phyloP scores from a whole-genome alignment of 2,797 vertebrate genomes.

The Rallus crepitans region DNA sequence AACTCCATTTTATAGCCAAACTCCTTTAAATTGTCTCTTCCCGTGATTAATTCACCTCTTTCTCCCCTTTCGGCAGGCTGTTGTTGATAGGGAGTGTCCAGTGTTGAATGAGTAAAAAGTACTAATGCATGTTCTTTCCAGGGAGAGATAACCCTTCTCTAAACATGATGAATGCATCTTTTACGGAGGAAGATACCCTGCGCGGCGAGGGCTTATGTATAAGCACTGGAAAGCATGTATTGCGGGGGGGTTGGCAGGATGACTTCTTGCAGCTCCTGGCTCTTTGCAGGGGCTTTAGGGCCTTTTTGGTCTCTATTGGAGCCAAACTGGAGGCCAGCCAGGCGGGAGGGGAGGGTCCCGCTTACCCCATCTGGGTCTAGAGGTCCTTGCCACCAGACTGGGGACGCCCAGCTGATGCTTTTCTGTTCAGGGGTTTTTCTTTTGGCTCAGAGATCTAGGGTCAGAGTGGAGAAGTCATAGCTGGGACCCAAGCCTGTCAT shows the following conservation, averaged over 20 bases:
- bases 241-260: fast-evolving
- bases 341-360: fast-evolving
- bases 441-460: background rate
- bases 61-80: slow-evolving; percentile 82
- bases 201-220: slow-evolving; percentile 1
- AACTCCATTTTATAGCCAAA: slow-evolving; percentile 81
- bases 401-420: fast-evolving
- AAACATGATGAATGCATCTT: slow-evolving; percentile 84
- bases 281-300: background rate
- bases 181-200: slow-evolving; percentile 61
- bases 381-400: fast-evolving
- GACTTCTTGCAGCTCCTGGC: background rate
- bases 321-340: background rate
- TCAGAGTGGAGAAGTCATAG: background rate
- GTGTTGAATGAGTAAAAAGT: slow-evolving; percentile 90
- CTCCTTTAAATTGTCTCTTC: slow-evolving; percentile 84
- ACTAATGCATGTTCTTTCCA: slow-evolving; percentile 86
- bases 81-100: slow-evolving; percentile 91
- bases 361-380: background rate
- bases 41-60: slow-evolving; percentile 87
- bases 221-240: slow-evolving; percentile 5
- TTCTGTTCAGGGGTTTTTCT: background rate
- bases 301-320: background rate
- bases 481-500: background rate
- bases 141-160: slow-evolving; percentile 87